phyloP scores from a whole-genome alignment of 2,797 vertebrate genomes.

The Myripristis murdjan region DNA sequence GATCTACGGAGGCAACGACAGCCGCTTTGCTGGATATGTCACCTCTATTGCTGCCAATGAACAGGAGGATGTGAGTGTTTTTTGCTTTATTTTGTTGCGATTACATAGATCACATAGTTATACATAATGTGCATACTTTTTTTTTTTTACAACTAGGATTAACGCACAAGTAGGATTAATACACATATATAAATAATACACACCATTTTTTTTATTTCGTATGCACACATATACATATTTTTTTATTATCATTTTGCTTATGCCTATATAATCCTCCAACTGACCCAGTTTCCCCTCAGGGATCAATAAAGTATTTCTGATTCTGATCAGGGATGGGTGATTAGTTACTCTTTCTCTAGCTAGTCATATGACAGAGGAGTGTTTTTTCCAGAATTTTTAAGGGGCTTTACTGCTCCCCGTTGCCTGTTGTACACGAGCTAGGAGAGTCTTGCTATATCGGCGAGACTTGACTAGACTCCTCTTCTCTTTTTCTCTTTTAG shows the following conservation, averaged over 20 bases:
- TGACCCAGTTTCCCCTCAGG: too few species aligned
- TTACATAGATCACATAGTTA: too few species aligned
- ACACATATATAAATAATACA: too few species aligned
- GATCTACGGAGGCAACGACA: constrained; percentile 98
- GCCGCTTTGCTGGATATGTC: constrained; percentile 97
- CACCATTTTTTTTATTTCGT: too few species aligned
- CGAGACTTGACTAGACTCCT: constrained; percentile 66
- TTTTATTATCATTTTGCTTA: too few species aligned
- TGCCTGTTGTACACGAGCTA: constrained; percentile 60
- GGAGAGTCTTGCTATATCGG: constrained; percentile 53
- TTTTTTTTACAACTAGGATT: too few species aligned
- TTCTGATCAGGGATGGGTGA: not conserved
- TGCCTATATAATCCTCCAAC: too few species aligned
- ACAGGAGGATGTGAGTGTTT: constrained; percentile 94
- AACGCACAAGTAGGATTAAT: too few species aligned
- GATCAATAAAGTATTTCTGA: too few species aligned
- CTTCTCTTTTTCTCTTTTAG: constrained; percentile 76
- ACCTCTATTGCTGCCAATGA: constrained; percentile 99
- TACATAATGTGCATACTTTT: too few species aligned
- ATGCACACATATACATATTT: too few species aligned
- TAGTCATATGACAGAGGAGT: not conserved
- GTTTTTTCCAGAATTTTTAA: not conserved
- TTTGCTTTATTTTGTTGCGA: too few species aligned
- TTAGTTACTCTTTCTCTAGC: not conserved
- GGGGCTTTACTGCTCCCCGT: constrained; percentile 49